A percentile compares a stretch with the other conserved stretches of the same genome.
Evolutionary conservation across 2,888 invertebrate species (phyloP).

Genomic region (Meteorus cinctellus): DNA sequence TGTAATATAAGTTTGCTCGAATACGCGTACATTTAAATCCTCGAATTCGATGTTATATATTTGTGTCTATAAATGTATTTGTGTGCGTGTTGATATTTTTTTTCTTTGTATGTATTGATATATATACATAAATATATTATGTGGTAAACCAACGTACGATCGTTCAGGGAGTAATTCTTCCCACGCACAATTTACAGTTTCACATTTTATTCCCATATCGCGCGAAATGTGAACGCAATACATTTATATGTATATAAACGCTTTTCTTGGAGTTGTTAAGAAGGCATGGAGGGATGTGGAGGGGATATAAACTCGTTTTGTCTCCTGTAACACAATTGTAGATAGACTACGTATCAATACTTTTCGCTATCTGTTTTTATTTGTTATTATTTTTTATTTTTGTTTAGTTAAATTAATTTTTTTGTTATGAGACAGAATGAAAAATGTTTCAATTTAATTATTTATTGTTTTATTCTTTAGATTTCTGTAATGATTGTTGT

Average conservation of each 20-base stretch:
- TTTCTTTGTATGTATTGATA: not conserved
- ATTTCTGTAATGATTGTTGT: too few species aligned
- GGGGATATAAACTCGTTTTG: constrained; percentile 38
- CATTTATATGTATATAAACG: constrained; percentile 23
- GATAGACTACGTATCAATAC: not conserved
- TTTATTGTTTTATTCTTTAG: too few species aligned
- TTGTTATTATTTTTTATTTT: not conserved
- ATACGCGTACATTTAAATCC: constrained; percentile 69
- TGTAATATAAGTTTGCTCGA: constrained; percentile 55
- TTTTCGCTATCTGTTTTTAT: not conserved
- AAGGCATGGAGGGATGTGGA: not conserved
- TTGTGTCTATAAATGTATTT: not conserved
- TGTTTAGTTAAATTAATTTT: not conserved
- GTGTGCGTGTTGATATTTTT: not conserved
- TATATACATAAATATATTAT: constrained; percentile 3
- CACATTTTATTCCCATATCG: constrained; percentile 71
- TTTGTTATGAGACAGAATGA: too few species aligned
- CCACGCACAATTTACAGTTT: constrained; percentile 74
- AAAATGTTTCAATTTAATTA: too few species aligned
- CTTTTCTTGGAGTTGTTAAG: too few species aligned
- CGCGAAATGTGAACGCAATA: constrained; percentile 61
- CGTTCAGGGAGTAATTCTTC: constrained; percentile 71
- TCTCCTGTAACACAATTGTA: not conserved
- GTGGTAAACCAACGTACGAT: constrained; percentile 52
- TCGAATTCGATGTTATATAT: constrained; percentile 47